Evolutionary conservation across 1,140 invertebrate species (phyloP).

Genomic region (Drosophila leontia): DNA sequence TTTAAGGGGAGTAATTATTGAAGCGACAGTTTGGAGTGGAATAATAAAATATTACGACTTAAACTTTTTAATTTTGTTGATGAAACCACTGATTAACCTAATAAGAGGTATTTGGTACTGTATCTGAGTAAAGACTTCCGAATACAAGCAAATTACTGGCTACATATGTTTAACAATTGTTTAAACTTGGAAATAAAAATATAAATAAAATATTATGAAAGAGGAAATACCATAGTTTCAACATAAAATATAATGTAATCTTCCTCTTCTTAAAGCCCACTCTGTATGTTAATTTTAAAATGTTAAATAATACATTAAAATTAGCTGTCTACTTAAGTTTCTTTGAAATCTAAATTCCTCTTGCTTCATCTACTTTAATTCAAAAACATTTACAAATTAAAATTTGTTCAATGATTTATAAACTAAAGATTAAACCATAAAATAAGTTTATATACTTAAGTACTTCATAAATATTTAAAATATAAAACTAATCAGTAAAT

Average conservation of each 20-base stretch:
- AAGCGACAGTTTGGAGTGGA: slow-evolving; percentile 40
- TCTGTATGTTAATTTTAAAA: neutral
- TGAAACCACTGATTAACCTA: slow-evolving; percentile 11
- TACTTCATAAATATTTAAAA: neutral
- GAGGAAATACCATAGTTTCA: neutral
- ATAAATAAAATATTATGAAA: neutral
- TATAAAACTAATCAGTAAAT: neutral
- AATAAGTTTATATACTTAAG: neutral
- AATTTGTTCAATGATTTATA: neutral
- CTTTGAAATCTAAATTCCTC: neutral
- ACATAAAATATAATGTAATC: neutral
- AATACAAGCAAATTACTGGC: neutral
- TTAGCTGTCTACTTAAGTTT: neutral
- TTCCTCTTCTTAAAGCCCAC: neutral
- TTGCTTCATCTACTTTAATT: neutral
- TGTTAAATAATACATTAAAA: neutral
- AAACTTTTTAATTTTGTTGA: slow-evolving; percentile 34
- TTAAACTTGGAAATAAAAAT: neutral
- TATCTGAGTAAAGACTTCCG: neutral
- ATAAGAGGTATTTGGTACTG: neutral
- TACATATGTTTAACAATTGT: no score
- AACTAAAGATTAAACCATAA: neutral
- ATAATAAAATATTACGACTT: slow-evolving; percentile 35
- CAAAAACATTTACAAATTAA: neutral
- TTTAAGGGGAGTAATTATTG: slow-evolving; percentile 44